These are phyloP conservation scores for Podarcis raffonei DNA, from an alignment of 2,113 vertebrate genomes.

Conservation along the genomic window DNA sequence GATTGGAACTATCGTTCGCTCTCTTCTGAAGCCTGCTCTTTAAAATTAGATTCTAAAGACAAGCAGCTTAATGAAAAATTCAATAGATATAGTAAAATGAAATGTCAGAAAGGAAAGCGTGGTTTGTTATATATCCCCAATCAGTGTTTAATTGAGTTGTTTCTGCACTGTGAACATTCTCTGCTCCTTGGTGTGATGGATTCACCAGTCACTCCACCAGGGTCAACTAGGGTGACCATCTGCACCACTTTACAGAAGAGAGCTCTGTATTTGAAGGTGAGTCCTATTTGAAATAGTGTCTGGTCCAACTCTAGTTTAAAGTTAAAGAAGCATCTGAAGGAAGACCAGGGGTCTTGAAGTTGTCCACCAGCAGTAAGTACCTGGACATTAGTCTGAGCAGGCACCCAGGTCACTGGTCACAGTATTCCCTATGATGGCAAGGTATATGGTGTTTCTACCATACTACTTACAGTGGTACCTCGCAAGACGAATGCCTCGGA, in stretches of 20 bases:
- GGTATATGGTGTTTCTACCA: neutral
- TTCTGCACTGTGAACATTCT: neutral
- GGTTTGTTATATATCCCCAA: neutral
- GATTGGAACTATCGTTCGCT: neutral
- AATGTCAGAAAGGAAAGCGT: slow-evolving; percentile 13
- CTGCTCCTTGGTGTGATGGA: neutral
- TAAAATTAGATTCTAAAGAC: slow-evolving; percentile 4
- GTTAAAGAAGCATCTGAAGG: neutral
- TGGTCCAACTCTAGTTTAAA: neutral
- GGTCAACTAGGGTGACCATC: neutral
- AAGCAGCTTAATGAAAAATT: slow-evolving; percentile 11
- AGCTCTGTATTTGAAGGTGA: neutral
- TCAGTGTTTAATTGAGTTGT: neutral
- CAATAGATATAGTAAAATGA: neutral
- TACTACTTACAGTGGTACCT: too few species aligned
- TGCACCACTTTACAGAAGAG: neutral
- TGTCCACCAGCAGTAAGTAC: neutral
- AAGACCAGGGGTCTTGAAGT: neutral
- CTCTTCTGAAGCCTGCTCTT: neutral
- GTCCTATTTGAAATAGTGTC: neutral
- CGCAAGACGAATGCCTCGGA: too few species aligned
- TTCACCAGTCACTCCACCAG: neutral
- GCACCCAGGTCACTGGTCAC: neutral
- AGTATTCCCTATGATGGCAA: neutral
- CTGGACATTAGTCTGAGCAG: neutral